Percentiles rank a stretch among this genome's conserved stretches.
Evolutionary conservation across 2,797 vertebrate species (phyloP).

Genomic region (Sebastes vulpes): DNA sequence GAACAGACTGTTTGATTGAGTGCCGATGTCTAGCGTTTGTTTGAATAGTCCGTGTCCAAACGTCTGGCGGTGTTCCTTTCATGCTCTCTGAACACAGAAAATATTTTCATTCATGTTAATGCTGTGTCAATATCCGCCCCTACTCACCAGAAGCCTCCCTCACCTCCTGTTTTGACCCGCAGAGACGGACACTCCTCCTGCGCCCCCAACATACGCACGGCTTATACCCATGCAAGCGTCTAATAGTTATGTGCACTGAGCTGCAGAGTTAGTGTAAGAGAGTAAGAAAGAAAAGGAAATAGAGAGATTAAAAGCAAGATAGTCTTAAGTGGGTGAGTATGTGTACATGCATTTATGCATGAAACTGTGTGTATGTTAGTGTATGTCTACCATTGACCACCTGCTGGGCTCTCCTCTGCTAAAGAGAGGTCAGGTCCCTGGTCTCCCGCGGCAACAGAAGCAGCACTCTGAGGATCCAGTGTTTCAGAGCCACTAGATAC

Average conservation of each 20-base stretch:
- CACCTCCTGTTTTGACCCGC: slow-evolving; percentile 49
- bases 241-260: not conserved
- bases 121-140: slow-evolving; percentile 80
- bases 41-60: slow-evolving; percentile 75
- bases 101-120: slow-evolving; percentile 85
- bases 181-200: slow-evolving; percentile 24
- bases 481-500: slow-evolving; percentile 51
- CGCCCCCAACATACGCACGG: not conserved
- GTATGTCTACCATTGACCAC: slow-evolving; percentile 30
- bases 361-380: slow-evolving; percentile 31
- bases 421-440: slow-evolving; percentile 57
- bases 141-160: slow-evolving; percentile 45
- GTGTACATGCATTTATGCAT: slow-evolving; percentile 15
- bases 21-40: slow-evolving; percentile 74
- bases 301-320: slow-evolving; percentile 30
- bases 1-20: slow-evolving; percentile 71
- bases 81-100: slow-evolving; percentile 77
- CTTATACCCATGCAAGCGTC: not conserved
- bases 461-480: slow-evolving; percentile 63
- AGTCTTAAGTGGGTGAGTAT: slow-evolving; percentile 1
- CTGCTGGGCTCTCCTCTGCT: slow-evolving; percentile 48
- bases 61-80: slow-evolving; percentile 62
- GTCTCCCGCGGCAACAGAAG: slow-evolving; percentile 60
- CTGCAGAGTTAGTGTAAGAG: not conserved
- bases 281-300: slow-evolving; percentile 1